A percentile compares a stretch with the other conserved stretches of the same genome.
Evolutionary conservation across 2,797 vertebrate species (phyloP).

Genomic region (Chromobotia macracanthus): DNA sequence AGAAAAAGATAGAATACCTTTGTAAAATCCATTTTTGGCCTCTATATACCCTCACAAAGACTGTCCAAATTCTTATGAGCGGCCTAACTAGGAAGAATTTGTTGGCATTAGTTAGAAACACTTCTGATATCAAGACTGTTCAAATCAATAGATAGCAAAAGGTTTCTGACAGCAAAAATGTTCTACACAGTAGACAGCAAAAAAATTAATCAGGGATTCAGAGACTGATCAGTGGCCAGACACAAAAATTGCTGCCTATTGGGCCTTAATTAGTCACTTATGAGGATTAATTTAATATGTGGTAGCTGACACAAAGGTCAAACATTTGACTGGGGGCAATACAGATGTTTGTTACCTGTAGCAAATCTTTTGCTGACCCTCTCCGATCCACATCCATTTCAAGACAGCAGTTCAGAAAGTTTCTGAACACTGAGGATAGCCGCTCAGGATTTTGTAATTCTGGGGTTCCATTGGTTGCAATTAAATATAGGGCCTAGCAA

Average conservation of each 20-base stretch:
- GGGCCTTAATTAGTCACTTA: too few relatives aligned
- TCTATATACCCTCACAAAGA: neutral
- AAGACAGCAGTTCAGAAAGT: constrained; percentile 89
- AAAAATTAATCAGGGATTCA: too few relatives aligned
- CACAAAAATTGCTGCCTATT: too few relatives aligned
- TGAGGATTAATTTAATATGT: neutral
- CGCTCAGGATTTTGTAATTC: constrained; percentile 90
- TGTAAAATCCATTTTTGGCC: neutral
- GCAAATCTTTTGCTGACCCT: constrained; percentile 87
- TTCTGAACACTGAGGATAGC: constrained; percentile 85
- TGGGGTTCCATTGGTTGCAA: constrained; percentile 88
- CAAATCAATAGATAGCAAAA: neutral
- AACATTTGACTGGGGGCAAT: too few relatives aligned
- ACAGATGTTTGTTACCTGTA: constrained; percentile 76
- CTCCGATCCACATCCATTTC: constrained; percentile 91
- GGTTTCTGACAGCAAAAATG: too few relatives aligned
- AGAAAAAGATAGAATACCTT: constrained; percentile 1
- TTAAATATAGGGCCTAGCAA: constrained; percentile 86
- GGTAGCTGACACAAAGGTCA: too few relatives aligned
- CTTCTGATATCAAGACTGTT: neutral
- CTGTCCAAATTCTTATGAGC: neutral
- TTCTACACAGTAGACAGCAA: too few relatives aligned
- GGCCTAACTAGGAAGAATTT: too few relatives aligned
- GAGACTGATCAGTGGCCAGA: too few relatives aligned
- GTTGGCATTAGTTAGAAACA: too few relatives aligned